phyloP scores from a whole-genome alignment of 2,113 vertebrate genomes.

The Dasyprocta punctata region DNA sequence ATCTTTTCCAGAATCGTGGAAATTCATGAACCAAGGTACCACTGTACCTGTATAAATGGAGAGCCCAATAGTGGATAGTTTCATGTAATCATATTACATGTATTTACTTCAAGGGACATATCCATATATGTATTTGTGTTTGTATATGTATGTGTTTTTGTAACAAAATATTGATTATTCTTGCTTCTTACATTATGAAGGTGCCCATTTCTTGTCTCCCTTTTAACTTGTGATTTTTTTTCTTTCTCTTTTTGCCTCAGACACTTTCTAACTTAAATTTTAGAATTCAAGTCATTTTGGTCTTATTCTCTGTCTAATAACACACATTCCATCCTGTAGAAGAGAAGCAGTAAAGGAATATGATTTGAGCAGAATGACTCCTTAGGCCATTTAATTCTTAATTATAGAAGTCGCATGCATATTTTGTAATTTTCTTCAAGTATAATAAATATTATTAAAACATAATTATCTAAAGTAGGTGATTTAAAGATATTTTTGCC shows the following conservation, averaged over 20 bases:
- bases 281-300: neutral
- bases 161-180: neutral
- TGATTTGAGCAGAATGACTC: slow-evolving; percentile 1
- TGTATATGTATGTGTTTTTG: neutral
- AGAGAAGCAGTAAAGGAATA: neutral
- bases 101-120: neutral
- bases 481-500: slow-evolving; percentile 38
- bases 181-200: neutral
- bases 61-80: neutral
- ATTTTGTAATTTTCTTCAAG: neutral
- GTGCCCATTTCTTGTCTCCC: neutral
- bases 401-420: neutral
- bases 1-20: neutral
- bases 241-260: neutral
- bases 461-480: neutral
- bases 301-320: neutral
- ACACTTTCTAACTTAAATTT: slow-evolving; percentile 38
- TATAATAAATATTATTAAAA: slow-evolving; percentile 14
- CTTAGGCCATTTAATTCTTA: neutral
- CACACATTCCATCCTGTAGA: neutral
- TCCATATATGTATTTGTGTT: neutral
- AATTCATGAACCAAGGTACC: neutral
- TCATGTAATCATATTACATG: neutral
- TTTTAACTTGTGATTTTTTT: slow-evolving; percentile 13
- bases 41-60: neutral